Evolutionary conservation across 2,888 invertebrate species (phyloP).

Genomic region (Tiphia femorata): DNA sequence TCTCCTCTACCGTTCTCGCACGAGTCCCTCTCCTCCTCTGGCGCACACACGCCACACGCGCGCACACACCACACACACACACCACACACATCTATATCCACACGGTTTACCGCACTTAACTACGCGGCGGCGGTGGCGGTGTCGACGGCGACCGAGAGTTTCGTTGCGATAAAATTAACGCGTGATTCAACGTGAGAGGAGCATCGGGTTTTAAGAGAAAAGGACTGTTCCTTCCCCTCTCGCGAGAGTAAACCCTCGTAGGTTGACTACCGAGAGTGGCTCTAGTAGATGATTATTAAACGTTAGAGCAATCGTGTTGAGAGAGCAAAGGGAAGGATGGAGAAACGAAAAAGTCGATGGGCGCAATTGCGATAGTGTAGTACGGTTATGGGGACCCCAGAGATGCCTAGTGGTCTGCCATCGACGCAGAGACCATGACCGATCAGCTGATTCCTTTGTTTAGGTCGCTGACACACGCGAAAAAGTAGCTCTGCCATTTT

Average conservation of each 20-base stretch:
- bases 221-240: no score
- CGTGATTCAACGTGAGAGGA: neutral
- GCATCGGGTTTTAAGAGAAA: no score
- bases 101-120: no score
- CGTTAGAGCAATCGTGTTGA: neutral
- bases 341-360: constrained; percentile 3
- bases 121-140: no score
- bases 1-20: constrained; percentile 24
- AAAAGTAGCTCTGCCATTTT: constrained; percentile 56
- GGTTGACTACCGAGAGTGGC: no score
- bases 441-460: constrained; percentile 90
- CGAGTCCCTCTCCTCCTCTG: no score
- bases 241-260: no score
- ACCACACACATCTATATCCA: no score
- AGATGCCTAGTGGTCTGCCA: constrained; percentile 8
- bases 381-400: constrained; percentile 1
- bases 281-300: no score
- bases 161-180: neutral
- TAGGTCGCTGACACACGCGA: constrained; percentile 71
- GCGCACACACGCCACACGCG: no score
- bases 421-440: constrained; percentile 43
- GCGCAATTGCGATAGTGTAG: neutral
- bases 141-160: neutral
- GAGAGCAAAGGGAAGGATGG: neutral
- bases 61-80: no score